Base-by-base conservation (phyloP, 2,888 invertebrate genomes). In the Limnephilus auricula region DNA sequence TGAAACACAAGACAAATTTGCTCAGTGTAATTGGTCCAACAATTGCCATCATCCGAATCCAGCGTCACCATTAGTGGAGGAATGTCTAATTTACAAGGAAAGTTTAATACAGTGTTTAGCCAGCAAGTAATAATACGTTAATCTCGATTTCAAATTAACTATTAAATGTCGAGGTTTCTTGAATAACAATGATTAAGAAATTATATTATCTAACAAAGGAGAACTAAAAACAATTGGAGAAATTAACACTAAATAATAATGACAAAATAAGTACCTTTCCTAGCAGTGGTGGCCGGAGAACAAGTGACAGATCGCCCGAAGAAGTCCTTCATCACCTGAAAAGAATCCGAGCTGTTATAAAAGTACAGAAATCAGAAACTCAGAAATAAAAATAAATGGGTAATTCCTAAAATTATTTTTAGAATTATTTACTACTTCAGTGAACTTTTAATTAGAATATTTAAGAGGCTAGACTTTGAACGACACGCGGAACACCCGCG, bases 311-410 rank as follows among this genome's bases (percentile, higher is more conserved):
- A 84, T 31, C 97, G 95, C 0, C 97, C 97, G 94, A 97, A 97
- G 94, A 97, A 97, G 93, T 97, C 97, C 94, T 96, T 97, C 83
- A 96, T 96, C 83, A 97, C 95, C 96, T 97, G 94, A 1, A 94
- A 94, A 94, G 92, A 93, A 85, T n/a, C n/a, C 0, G 4, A 37
- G 65, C 25, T 65, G 32, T 32, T 32, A 18, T 12, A 80, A 80
- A 31, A 80, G 30, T 13, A 32, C 80, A 9, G 30, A 80, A 31
- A 80, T 80, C 13, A 31, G 80, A 32, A 80, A 40, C 40, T 37
- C 37, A 80, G 30, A 9, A 65, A 18, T 50, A 13, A 50, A n/a
- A n/a, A n/a, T n/a, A n/a, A n/a, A 15, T 45, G 45, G 45, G 45
- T 45, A 15, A 13, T 0, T 3, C 45, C 0, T 13, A 45, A 45